A percentile compares a stretch with the other conserved stretches of the same genome.
Conservation (phyloP, 2,888 invertebrate species). For the Crocallis elinguaria region DNA sequence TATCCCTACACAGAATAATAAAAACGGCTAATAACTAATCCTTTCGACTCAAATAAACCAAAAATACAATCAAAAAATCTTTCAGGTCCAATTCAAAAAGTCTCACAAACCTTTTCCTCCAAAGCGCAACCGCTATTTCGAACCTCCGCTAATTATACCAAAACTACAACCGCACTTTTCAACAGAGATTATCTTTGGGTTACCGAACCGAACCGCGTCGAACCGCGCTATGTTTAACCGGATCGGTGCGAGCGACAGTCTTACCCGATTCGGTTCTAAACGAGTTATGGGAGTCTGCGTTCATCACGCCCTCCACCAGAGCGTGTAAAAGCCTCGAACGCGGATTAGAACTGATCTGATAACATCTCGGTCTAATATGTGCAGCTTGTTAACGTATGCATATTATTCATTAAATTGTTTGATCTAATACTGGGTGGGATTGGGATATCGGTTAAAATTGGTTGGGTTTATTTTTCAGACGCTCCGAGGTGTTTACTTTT, state of each 20-base stretch:
- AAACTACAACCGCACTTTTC: neutral
- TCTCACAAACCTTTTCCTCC: too few relatives aligned
- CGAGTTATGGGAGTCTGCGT: conserved; percentile 5
- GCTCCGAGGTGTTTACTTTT: too few relatives aligned
- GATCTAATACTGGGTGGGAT: neutral
- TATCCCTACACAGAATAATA: too few relatives aligned
- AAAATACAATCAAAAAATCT: too few relatives aligned
- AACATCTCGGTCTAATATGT: neutral
- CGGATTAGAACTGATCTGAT: neutral
- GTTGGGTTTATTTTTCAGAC: too few relatives aligned
- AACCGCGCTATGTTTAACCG: too few relatives aligned
- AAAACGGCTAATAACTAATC: too few relatives aligned
- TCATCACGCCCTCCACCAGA: conserved; percentile 21
- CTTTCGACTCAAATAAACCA: too few relatives aligned
- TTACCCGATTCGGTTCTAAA: conserved; percentile 7
- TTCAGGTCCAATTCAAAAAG: too few relatives aligned
- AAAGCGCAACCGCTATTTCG: too few relatives aligned
- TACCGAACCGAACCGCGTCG: neutral
- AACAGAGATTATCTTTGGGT: neutral
- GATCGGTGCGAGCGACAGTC: conserved; percentile 1
- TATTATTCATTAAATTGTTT: neutral
- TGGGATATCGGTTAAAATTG: neutral
- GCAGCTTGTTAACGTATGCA: neutral
- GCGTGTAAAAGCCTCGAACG: conserved; percentile 15
- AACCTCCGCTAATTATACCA: neutral